Evolutionary conservation across 2,888 invertebrate species (phyloP).

Genomic region (Podabrus alpinus): DNA sequence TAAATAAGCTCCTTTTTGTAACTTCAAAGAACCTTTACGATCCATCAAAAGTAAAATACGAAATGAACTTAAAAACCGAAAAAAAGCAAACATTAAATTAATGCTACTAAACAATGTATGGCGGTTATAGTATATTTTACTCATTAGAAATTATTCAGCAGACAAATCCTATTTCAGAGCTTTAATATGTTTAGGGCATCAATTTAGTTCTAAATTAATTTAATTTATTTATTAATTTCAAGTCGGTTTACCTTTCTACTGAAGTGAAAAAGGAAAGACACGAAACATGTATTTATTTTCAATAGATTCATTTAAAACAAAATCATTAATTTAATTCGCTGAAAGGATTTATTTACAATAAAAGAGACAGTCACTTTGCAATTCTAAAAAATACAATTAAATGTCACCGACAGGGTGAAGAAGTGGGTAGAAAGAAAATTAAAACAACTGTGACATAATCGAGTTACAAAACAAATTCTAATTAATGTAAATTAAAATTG

Average conservation of each 20-base stretch:
- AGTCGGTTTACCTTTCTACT: no score
- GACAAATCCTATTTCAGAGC: no score
- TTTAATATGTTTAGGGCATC: no score
- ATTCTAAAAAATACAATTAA: not conserved
- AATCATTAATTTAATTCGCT: not conserved
- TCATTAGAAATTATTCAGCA: no score
- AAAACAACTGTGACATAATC: not conserved
- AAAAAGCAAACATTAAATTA: not conserved
- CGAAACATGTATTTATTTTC: no score
- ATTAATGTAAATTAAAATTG: not conserved
- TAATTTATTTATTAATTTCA: no score
- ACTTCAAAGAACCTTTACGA: not conserved
- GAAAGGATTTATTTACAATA: not conserved
- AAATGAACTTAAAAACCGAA: not conserved
- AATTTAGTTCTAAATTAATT: no score
- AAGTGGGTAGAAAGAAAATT: not conserved
- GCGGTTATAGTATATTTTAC: no score
- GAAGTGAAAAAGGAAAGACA: no score
- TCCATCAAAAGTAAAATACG: not conserved
- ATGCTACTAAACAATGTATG: not conserved
- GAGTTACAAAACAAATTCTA: not conserved
- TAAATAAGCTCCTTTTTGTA: not conserved
- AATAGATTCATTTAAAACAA: no score
- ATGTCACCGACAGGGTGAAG: not conserved
- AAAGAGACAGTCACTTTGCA: not conserved